Evolutionary conservation across 2,113 vertebrate species (phyloP).

Genomic region (Eulacestoma nigropectus): DNA sequence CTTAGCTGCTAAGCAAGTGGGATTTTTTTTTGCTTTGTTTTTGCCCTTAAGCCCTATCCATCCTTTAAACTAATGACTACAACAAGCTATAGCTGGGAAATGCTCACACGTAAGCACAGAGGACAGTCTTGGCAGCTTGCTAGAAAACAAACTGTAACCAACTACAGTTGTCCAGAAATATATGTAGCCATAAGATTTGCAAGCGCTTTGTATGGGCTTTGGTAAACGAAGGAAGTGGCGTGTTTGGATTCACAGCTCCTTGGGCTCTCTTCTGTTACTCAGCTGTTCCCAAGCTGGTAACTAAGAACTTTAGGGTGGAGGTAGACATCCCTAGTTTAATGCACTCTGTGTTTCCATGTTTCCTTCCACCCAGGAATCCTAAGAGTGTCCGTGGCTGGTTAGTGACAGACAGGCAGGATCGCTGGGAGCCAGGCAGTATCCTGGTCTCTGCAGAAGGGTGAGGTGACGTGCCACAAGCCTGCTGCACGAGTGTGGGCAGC

Average conservation of each 20-base stretch:
- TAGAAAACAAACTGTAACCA: not conserved
- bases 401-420: not conserved
- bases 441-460: not conserved
- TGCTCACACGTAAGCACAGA: not conserved
- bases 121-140: not conserved
- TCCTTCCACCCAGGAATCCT: not conserved
- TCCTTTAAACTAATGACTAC: not conserved
- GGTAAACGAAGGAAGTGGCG: not conserved
- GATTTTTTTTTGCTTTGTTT: not conserved
- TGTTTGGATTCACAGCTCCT: not conserved
- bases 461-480: not conserved
- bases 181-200: not conserved
- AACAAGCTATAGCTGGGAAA: not conserved
- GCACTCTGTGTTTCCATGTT: not conserved
- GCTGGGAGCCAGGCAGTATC: not conserved
- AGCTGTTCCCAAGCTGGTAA: not conserved
- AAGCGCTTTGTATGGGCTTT: not conserved
- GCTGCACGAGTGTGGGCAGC: not conserved
- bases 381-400: not conserved
- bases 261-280: not conserved
- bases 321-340: not conserved
- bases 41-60: not conserved
- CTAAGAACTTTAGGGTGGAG: not conserved
- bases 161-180: not conserved
- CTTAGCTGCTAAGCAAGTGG: not conserved